Evolutionary conservation across 1,140 invertebrate genomes (phyloP).

Genomic region (Cydia pomonella): DNA sequence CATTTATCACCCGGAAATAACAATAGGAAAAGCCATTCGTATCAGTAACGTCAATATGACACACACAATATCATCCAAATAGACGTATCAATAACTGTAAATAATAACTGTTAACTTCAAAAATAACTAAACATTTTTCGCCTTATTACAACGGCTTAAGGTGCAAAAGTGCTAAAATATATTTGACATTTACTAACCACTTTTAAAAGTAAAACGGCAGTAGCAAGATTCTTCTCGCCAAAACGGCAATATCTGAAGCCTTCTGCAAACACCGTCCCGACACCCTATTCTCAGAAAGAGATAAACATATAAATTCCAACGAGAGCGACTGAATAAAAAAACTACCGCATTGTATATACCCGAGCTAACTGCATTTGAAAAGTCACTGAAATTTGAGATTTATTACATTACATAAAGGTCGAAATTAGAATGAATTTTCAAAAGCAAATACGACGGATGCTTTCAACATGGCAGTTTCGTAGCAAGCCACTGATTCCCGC

Average conservation of each 20-base stretch:
- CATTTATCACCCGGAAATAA: not conserved
- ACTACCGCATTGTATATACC: not conserved
- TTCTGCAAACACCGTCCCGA: conserved; percentile 62
- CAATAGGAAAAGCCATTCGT: not conserved
- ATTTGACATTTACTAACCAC: not conserved
- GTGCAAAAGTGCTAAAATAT: not conserved
- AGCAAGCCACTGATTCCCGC: conserved; percentile 47
- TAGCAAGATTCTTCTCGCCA: conserved; percentile 53
- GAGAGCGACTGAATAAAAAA: conserved; percentile 45
- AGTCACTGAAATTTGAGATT: not conserved
- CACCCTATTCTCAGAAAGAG: conserved; percentile 51
- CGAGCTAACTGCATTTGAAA: not conserved
- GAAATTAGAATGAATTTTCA: conserved; percentile 17
- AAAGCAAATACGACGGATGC: conserved; percentile 27
- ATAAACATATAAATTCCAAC: conserved; percentile 40
- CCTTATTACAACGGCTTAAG: not conserved
- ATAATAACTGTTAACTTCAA: not conserved
- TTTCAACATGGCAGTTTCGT: conserved; percentile 54
- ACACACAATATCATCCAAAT: not conserved
- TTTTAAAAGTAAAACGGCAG: not conserved
- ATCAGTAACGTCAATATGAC: not conserved
- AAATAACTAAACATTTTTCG: not conserved
- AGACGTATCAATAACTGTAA: not conserved
- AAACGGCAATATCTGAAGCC: conserved; percentile 65
- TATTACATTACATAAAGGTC: not conserved